Evolutionary conservation across 2,797 vertebrate species (phyloP).

Genomic region (Steatocranus sp.): DNA sequence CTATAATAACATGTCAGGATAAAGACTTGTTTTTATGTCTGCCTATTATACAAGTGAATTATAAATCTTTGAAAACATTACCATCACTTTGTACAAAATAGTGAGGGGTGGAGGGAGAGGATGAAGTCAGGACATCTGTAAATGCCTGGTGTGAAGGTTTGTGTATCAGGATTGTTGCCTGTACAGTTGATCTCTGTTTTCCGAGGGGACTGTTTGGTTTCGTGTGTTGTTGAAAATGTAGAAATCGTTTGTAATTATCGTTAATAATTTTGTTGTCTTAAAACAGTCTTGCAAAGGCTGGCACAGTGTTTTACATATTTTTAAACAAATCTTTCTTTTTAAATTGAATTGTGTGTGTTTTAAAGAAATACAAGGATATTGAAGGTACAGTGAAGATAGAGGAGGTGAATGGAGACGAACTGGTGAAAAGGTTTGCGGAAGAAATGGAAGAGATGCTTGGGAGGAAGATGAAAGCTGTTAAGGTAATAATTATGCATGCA

Average conservation of each 20-base stretch:
- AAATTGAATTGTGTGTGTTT: background rate
- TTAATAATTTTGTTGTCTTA: background rate
- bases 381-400: constrained; percentile 85
- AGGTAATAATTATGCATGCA: constrained; percentile 70
- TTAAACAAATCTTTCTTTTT: background rate
- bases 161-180: background rate
- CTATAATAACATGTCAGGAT: background rate
- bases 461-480: constrained; percentile 91
- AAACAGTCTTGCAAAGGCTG: background rate
- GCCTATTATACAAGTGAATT: background rate
- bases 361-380: constrained; percentile 90
- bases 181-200: background rate
- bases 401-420: constrained; percentile 86
- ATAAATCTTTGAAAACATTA: background rate
- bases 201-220: background rate
- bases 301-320: background rate
- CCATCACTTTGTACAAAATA: background rate
- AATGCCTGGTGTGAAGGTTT: background rate
- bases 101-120: background rate
- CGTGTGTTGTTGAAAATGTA: background rate
- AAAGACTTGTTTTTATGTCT: background rate
- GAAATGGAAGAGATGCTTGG: constrained; percentile 95
- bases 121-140: background rate
- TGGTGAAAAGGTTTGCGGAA: constrained; percentile 88
- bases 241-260: background rate